Conservation (phyloP, 2,888 invertebrate species). For the Plemyria rubiginata region DNA sequence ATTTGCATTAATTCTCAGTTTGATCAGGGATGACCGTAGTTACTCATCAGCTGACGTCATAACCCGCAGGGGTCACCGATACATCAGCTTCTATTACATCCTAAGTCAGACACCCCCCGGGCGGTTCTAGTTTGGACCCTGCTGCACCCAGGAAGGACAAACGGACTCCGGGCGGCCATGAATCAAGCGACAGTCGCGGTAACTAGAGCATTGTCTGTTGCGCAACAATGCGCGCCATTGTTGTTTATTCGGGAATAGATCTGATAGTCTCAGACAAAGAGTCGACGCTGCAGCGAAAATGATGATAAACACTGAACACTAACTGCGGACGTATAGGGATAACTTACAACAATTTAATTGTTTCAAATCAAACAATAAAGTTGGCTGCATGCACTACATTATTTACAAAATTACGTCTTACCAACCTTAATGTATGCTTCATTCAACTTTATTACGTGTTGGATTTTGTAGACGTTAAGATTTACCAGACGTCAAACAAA, state of each 20-base stretch:
- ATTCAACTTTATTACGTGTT: no score
- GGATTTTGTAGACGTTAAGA: no score
- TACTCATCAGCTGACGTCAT: no score
- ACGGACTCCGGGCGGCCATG: conserved; percentile 61
- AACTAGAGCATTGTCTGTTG: conserved; percentile 46
- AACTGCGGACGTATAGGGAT: conserved; percentile 7
- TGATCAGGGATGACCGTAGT: no score
- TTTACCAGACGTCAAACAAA: no score
- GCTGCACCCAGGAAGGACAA: conserved; percentile 49
- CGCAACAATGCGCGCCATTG: conserved; percentile 42
- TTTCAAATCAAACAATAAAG: neutral
- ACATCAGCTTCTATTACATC: neutral
- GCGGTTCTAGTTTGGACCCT: conserved; percentile 13
- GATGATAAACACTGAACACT: conserved; percentile 1
- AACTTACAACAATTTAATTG: neutral
- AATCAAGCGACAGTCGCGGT: conserved; percentile 59
- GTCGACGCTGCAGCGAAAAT: conserved; percentile 11
- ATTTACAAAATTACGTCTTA: no score
- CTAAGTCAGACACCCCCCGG: neutral
- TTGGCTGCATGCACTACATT: neutral
- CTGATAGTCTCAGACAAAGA: conserved; percentile 32
- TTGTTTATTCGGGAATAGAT: conserved; percentile 39
- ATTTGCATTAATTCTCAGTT: no score
- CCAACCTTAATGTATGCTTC: no score
- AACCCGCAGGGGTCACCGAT: no score